These are phyloP conservation scores for Pegoplata infirma DNA, from an alignment of 2,888 invertebrate species.

Conservation along the genomic window DNA sequence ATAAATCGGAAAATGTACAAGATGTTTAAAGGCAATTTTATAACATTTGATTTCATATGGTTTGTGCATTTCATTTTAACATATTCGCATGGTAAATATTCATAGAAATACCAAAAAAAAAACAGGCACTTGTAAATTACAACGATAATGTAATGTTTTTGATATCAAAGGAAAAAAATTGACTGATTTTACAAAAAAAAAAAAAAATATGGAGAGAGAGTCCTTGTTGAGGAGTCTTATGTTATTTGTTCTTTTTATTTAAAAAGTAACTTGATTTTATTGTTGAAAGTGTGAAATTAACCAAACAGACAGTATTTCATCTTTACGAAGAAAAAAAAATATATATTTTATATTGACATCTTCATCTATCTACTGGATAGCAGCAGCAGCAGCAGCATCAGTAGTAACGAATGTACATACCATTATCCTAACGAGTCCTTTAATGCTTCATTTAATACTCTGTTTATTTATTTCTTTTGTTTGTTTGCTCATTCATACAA, in stretches of 20 bases:
- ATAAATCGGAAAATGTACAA: conserved; percentile 42
- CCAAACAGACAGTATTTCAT: neutral
- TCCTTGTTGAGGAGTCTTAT: too few species aligned
- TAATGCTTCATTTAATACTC: conserved; percentile 76
- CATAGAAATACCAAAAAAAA: too few species aligned
- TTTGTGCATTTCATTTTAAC: conserved; percentile 25
- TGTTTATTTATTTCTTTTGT: conserved; percentile 68
- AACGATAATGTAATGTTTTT: conserved; percentile 23
- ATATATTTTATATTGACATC: conserved; percentile 18
- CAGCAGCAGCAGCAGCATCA: conserved; percentile 38
- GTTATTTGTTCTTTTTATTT: neutral
- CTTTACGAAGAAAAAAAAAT: neutral
- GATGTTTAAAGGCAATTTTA: conserved; percentile 44
- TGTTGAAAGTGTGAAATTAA: neutral
- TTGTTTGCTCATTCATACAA: conserved; percentile 41
- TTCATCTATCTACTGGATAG: conserved; percentile 2
- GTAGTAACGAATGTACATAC: too few species aligned
- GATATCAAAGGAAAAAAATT: conserved; percentile 3
- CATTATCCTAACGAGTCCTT: conserved; percentile 65
- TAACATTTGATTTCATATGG: conserved; percentile 30
- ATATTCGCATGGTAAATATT: neutral
- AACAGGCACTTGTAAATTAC: conserved; percentile 15
- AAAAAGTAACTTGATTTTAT: conserved; percentile 5
- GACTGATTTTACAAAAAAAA: conserved; percentile 3
- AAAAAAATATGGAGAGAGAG: conserved; percentile 7